Conservation (phyloP, 2,113 vertebrate species). For the Neolamprologus brichardi region DNA sequence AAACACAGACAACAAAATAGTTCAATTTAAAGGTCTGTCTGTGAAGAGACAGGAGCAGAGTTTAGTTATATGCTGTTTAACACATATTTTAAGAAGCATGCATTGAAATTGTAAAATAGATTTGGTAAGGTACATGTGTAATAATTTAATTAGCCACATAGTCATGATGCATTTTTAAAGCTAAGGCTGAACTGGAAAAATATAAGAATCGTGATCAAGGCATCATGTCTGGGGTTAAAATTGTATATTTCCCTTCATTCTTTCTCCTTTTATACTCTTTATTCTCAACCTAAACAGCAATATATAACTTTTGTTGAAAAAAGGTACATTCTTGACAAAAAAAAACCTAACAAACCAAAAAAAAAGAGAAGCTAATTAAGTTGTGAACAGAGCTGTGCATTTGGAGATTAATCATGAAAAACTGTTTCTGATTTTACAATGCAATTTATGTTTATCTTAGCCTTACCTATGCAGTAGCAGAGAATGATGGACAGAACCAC, state of each 20-base stretch:
- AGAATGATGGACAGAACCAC: conserved; percentile 91
- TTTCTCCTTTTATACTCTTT: not conserved
- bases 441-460: not conserved
- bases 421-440: not conserved
- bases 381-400: not conserved
- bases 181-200: not conserved
- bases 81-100: not conserved
- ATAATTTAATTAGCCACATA: not conserved
- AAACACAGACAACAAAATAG: not conserved
- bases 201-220: not conserved
- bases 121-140: not conserved
- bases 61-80: not conserved
- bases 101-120: not conserved
- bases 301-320: not conserved
- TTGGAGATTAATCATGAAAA: not conserved
- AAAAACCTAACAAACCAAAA: rapidly evolving
- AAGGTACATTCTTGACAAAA: not conserved
- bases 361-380: not conserved
- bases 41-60: not conserved
- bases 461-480: conserved; percentile 95
- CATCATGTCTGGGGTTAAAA: not conserved
- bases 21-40: not conserved
- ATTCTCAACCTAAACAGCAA: not conserved
- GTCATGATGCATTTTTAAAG: not conserved
- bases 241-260: not conserved